Evolutionary conservation across 2,888 invertebrate species (phyloP).

Genomic region (Boloria selene): DNA sequence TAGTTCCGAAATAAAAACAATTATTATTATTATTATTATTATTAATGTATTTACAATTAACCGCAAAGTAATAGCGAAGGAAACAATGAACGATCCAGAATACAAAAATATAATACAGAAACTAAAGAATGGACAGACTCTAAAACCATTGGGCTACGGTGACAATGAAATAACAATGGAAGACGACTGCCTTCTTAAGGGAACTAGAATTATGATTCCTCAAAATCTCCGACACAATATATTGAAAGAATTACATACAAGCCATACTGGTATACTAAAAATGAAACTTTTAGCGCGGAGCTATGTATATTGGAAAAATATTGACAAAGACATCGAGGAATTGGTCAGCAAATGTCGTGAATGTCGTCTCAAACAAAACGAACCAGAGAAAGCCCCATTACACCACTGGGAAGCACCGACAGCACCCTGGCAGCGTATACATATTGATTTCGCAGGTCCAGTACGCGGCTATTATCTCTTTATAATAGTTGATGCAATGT

Average conservation of each 20-base stretch:
- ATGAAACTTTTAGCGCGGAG: slow-evolving; percentile 30
- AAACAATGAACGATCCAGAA: background rate
- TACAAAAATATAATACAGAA: too few species aligned
- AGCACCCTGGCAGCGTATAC: slow-evolving; percentile 30
- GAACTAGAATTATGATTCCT: background rate
- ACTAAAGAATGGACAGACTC: too few species aligned
- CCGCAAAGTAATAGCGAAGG: background rate
- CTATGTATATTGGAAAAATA: slow-evolving; percentile 27
- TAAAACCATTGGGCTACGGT: too few species aligned
- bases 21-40: too few species aligned
- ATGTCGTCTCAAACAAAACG: slow-evolving; percentile 5
- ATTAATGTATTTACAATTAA: background rate
- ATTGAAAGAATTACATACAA: slow-evolving; percentile 25
- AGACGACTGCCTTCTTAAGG: too few species aligned
- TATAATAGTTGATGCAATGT: too few species aligned
- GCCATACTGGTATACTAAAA: slow-evolving; percentile 30
- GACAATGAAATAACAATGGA: too few species aligned
- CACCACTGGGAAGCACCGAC: slow-evolving; percentile 13
- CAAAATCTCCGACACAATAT: slow-evolving; percentile 1
- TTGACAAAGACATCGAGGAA: slow-evolving; percentile 26
- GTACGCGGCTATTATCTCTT: background rate
- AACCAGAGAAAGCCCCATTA: slow-evolving; percentile 20
- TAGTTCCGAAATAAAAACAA: too few species aligned
- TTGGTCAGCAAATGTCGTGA: background rate
- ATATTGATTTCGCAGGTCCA: slow-evolving; percentile 34